These are phyloP conservation scores for Parnassius glacialis DNA, from an alignment of 2,888 invertebrate genomes.

Conservation along the genomic window DNA sequence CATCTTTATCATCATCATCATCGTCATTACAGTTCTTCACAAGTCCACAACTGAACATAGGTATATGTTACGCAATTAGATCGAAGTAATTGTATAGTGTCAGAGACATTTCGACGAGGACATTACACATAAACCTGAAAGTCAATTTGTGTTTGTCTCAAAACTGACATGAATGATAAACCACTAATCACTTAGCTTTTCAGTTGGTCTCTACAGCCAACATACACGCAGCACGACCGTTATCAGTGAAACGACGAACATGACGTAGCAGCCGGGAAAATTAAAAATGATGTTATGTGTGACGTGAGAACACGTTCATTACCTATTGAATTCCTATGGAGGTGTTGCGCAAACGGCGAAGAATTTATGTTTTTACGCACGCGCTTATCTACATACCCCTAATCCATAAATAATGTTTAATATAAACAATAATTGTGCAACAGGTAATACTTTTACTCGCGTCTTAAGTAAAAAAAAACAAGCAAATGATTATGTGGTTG, in stretches of 20 bases:
- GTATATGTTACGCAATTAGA: no score
- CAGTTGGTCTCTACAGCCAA: no score
- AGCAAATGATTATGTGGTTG: no score
- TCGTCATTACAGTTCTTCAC: no score
- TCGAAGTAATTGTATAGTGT: no score
- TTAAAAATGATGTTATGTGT: not conserved
- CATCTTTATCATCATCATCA: no score
- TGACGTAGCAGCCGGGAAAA: constrained; percentile 1
- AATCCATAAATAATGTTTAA: constrained; percentile 10
- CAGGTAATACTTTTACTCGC: not conserved
- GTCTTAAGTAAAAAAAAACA: no score
- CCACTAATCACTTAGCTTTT: not conserved
- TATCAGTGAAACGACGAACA: not conserved
- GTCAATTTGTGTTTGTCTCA: not conserved
- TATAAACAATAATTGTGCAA: not conserved
- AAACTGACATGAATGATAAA: not conserved
- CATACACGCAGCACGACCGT: not conserved
- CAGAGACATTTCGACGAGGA: no score
- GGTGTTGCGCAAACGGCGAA: constrained; percentile 3
- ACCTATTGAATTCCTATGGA: constrained; percentile 13
- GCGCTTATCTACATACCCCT: constrained; percentile 13
- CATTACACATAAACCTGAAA: not conserved
- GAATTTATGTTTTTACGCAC: constrained; percentile 9
- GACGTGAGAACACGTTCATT: constrained; percentile 3
- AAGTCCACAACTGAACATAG: no score